These are phyloP conservation scores for Malthinus flaveolus DNA, from an alignment of 2,888 invertebrate genomes.

Conservation along the genomic window DNA sequence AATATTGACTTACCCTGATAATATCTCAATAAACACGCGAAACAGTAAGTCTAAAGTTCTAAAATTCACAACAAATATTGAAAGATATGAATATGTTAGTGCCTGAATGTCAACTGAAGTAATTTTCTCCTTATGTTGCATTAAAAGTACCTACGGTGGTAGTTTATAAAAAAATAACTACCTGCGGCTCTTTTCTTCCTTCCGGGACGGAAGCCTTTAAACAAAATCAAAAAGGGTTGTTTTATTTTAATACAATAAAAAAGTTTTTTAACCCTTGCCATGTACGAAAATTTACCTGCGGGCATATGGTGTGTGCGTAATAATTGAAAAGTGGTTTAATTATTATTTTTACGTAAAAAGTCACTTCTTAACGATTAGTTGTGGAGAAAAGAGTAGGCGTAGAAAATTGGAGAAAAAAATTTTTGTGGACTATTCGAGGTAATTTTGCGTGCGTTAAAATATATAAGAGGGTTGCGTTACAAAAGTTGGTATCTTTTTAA, in stretches of 20 bases:
- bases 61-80: background rate
- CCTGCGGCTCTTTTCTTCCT: conserved; percentile 54
- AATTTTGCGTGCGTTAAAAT: too few relatives aligned
- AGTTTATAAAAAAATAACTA: conserved; percentile 44
- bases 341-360: background rate
- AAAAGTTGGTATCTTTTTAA: conserved; percentile 14
- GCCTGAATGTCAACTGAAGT: conserved; percentile 49
- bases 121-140: conserved; percentile 46
- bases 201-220: conserved; percentile 48
- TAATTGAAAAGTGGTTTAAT: conserved; percentile 10
- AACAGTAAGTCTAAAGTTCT: background rate
- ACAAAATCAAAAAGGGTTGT: conserved; percentile 49
- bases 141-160: conserved; percentile 33
- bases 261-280: conserved; percentile 33
- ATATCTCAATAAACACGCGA: too few relatives aligned
- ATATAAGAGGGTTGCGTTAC: conserved; percentile 3
- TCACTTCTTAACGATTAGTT: background rate
- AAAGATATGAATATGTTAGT: conserved; percentile 44
- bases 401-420: too few relatives aligned
- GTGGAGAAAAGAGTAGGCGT: background rate
- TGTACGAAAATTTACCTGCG: conserved; percentile 50
- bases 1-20: too few relatives aligned
- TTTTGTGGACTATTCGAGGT: too few relatives aligned
- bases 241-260: conserved; percentile 48
- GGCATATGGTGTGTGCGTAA: conserved; percentile 42